Percentiles rank a stretch among this genome's conserved stretches.
Conservation (phyloP, 2,113 vertebrate genomes). For the Leptosomus discolor region DNA sequence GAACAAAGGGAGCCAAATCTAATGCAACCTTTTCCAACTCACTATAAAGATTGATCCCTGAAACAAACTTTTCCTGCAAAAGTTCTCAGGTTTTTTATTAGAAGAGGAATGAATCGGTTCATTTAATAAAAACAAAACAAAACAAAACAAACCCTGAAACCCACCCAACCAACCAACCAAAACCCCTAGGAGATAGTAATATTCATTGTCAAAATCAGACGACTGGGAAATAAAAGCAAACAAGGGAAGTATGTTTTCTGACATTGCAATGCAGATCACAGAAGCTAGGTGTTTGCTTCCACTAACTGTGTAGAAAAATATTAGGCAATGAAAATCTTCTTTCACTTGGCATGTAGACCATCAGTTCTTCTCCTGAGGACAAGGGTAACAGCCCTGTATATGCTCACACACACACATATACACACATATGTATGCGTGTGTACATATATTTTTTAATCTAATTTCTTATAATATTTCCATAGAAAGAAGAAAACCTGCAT, state of each 20-base stretch:
- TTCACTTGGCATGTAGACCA: not conserved
- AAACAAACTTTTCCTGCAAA: not conserved
- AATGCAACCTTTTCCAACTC: not conserved
- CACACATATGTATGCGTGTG: not conserved
- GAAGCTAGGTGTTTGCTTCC: not conserved
- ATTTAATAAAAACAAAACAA: not conserved
- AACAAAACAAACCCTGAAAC: not conserved
- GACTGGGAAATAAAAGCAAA: not conserved
- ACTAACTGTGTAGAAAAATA: not conserved
- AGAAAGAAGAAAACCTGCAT: not conserved
- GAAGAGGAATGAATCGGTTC: not conserved
- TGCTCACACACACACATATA: too few species aligned
- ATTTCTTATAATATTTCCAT: not conserved
- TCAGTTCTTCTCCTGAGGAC: not conserved
- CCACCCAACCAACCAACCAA: not conserved
- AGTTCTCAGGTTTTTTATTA: not conserved
- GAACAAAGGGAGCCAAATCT: not conserved
- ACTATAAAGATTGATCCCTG: not conserved
- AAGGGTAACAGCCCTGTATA: not conserved
- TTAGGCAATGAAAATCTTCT: not conserved
- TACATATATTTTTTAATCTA: not conserved
- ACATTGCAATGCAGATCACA: not conserved
- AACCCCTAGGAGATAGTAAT: not conserved
- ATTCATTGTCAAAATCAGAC: not conserved
- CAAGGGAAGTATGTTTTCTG: not conserved